These are phyloP conservation scores for Trachops cirrhosus DNA, from an alignment of 2,797 vertebrate species.

Conservation along the genomic window DNA sequence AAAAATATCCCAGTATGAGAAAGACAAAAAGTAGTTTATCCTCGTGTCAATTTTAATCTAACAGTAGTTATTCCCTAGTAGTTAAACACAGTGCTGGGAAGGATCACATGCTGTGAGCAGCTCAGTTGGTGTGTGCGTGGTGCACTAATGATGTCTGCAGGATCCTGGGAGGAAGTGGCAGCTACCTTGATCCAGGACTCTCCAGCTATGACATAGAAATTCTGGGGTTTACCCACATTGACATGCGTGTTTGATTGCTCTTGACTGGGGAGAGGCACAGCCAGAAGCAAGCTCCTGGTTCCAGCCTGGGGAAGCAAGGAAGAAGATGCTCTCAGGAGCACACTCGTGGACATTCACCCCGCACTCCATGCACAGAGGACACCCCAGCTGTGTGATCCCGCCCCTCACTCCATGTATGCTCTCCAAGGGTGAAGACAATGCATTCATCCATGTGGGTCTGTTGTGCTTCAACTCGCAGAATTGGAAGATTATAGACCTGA, in stretches of 20 bases:
- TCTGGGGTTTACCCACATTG: background rate
- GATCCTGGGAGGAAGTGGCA: background rate
- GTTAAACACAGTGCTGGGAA: background rate
- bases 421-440: background rate
- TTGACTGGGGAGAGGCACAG: background rate
- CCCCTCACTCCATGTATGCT: accelerated
- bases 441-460: background rate
- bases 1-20: background rate
- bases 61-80: background rate
- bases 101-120: background rate
- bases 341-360: background rate
- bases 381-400: background rate
- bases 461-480: background rate
- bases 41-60: background rate
- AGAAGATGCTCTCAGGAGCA: background rate
- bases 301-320: background rate
- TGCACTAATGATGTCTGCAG: background rate
- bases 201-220: background rate
- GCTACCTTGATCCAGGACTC: background rate
- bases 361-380: background rate
- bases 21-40: background rate
- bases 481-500: background rate
- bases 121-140: background rate
- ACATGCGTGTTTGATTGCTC: background rate
- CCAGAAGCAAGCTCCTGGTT: background rate